phyloP scores from a whole-genome alignment of 1,140 invertebrate genomes.

The Lepidurus arcticus region DNA sequence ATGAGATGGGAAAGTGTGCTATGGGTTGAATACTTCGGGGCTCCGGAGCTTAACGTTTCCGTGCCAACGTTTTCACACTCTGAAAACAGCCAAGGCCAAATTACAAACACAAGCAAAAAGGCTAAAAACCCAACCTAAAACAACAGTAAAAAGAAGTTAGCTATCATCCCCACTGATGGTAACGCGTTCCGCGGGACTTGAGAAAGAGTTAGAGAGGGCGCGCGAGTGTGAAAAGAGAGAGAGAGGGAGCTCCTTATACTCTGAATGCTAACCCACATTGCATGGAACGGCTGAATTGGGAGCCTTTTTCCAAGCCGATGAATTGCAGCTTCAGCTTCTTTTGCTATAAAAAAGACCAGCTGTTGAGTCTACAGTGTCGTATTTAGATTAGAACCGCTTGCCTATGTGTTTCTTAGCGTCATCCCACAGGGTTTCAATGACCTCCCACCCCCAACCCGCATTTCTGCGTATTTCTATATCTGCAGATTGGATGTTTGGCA shows the following conservation, averaged over 20 bases:
- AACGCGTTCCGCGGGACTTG: background rate
- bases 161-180: background rate
- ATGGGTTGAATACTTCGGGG: background rate
- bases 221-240: background rate
- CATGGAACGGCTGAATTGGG: background rate
- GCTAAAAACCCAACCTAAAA: background rate
- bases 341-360: background rate
- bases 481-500: no score
- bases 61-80: constrained; percentile 9
- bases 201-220: background rate
- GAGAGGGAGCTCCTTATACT: background rate
- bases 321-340: constrained; percentile 14
- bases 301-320: background rate
- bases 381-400: constrained; percentile 6
- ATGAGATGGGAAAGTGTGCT: background rate
- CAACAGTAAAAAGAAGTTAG: background rate
- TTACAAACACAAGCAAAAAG: background rate
- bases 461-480: no score
- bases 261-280: background rate
- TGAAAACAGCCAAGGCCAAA: background rate
- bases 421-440: background rate
- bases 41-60: background rate
- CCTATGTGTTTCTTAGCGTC: background rate
- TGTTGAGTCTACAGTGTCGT: constrained; percentile 18
- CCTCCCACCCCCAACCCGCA: background rate